These are phyloP conservation scores for Zenarchopterus dispar DNA, from an alignment of 2,797 vertebrate species.

Conservation along the genomic window DNA sequence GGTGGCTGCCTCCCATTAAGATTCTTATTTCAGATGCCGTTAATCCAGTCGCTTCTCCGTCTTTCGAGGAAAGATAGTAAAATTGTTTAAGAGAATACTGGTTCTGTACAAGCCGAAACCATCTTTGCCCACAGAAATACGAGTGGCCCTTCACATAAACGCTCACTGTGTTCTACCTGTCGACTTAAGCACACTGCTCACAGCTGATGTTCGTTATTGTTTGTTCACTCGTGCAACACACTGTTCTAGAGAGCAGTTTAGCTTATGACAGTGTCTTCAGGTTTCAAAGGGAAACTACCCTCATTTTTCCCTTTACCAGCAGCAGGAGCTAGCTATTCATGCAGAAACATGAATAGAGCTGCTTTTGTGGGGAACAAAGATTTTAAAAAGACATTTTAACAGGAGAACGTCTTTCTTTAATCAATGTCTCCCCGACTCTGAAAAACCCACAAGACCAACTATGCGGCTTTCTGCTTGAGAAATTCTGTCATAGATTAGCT, in stretches of 20 bases:
- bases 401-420: too few species aligned
- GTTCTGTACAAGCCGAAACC: constrained; percentile 16
- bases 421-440: too few species aligned
- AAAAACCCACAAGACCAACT: too few species aligned
- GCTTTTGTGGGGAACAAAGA: neutral
- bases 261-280: neutral
- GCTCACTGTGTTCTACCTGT: constrained; percentile 9
- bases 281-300: neutral
- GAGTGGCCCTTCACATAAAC: constrained; percentile 10
- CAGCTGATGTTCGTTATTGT: constrained; percentile 5
- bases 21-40: constrained; percentile 37
- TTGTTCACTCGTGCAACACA: constrained; percentile 11
- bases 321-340: too few species aligned
- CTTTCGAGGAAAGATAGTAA: constrained; percentile 29
- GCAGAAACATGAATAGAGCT: neutral
- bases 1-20: constrained; percentile 21
- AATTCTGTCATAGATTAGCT: too few species aligned
- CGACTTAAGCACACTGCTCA: neutral
- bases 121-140: constrained; percentile 7
- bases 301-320: too few species aligned
- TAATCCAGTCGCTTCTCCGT: constrained; percentile 10
- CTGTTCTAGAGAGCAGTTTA: neutral
- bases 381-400: too few species aligned
- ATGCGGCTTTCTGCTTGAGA: too few species aligned
- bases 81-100: constrained; percentile 25